These are phyloP conservation scores for Trididemnum nubilum DNA, from an alignment of 23 tunicate genomes.

Conservation along the genomic window DNA sequence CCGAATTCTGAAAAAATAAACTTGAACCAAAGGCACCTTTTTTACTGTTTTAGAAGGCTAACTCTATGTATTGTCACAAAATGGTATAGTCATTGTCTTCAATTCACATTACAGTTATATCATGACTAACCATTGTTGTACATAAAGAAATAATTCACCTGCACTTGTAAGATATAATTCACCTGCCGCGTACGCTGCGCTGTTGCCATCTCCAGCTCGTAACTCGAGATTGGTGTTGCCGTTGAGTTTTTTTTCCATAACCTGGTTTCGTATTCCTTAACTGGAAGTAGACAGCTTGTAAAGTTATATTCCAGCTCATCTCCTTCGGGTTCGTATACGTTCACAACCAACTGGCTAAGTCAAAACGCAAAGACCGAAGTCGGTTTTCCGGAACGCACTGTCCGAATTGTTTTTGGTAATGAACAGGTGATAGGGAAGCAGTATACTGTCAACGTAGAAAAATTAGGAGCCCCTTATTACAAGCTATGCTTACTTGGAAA, in stretches of 20 bases:
- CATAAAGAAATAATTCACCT: too few species aligned
- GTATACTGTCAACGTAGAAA: neutral
- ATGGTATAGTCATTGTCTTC: too few species aligned
- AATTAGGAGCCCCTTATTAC: neutral
- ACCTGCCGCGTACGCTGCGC: too few species aligned
- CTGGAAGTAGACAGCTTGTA: neutral
- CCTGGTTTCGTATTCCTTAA: neutral
- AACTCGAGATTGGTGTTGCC: neutral
- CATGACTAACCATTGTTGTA: too few species aligned
- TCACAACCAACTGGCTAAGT: neutral
- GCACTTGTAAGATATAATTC: too few species aligned
- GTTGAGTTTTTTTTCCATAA: neutral
- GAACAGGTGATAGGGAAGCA: constrained; percentile 16
- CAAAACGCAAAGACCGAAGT: constrained; percentile 8
- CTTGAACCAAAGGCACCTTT: too few species aligned
- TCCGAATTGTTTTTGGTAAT: constrained; percentile 2
- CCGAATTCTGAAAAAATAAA: too few species aligned
- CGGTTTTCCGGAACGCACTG: neutral
- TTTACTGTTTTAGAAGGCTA: too few species aligned
- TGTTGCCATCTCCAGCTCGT: too few species aligned
- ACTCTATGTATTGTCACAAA: too few species aligned
- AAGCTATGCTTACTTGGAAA: constrained; percentile 9
- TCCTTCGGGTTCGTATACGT: constrained; percentile 7
- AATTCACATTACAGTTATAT: too few species aligned
- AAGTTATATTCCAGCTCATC: neutral